Evolutionary conservation across 2,888 invertebrate genomes (phyloP), one percentile per base, ranked within the genome.

Genomic region (Rosalia funebris): DNA sequence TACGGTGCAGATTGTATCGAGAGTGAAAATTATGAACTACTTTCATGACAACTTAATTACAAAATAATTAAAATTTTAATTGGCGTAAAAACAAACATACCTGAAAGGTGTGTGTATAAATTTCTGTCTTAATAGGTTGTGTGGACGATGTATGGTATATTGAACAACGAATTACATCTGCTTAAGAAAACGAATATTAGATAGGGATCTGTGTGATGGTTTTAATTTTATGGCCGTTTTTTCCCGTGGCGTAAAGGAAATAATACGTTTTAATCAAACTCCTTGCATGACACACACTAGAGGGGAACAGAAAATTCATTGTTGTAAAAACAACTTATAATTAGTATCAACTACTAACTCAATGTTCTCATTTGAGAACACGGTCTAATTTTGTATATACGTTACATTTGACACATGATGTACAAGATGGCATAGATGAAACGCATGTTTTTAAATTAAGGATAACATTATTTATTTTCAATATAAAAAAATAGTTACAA

Each of bases 11-110:
- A 48, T 48, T 34, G 10, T 53, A 61, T 61, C 57, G 15, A 20
- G 34, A 42, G 45, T 54, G 47, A 57, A 53, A 56, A 62, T 66
- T 63, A 66, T 62, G 57, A 57, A 63, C 57, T 52, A 52, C 50
- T 47, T 60, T 37, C 62, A 47, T 60, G 66, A 66, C 66, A 63
- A 63, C 57, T 63, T 63, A 63, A 66, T 66, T 61, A 63, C 39
- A 55, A 56, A 63, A 61, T 52, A 63, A 63, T 66, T 57, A 60
- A 62, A 64, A 60, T 64, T 54, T 36, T 66, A 66, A 63, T 62
- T 60, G 62, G 60, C 62, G 66, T 57, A 54, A 64, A 64, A 66
- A 64, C 47, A 54, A 34, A 62, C 56, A 54, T 58, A n/a, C 39
- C 39, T 46, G 50, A 42, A 36, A 48, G 65, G 57, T 54, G 45